Percentiles rank a stretch among this genome's conserved stretches.
These are phyloP conservation scores for Sprattus sprattus DNA, from an alignment of 2,113 vertebrate genomes.

Conservation along the genomic window DNA sequence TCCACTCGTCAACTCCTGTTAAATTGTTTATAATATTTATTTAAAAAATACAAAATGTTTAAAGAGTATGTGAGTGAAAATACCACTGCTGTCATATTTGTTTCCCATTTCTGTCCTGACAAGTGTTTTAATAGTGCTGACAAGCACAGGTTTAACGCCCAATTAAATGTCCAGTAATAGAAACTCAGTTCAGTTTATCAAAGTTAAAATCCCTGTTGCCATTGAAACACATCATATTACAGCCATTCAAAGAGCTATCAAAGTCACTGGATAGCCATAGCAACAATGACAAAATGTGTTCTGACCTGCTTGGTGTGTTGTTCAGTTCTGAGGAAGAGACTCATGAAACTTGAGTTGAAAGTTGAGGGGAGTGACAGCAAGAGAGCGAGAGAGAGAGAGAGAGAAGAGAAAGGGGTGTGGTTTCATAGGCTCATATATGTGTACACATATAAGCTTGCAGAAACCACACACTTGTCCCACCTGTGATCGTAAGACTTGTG, in stretches of 20 bases:
- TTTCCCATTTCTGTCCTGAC: neutral
- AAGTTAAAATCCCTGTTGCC: slow-evolving; percentile 38
- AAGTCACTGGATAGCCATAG: slow-evolving; percentile 29
- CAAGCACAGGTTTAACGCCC: slow-evolving; percentile 26
- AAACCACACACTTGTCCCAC: neutral
- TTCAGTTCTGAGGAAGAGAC: slow-evolving; percentile 64
- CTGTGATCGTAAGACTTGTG: slow-evolving; percentile 47
- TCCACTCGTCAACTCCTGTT: neutral
- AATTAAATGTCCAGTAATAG: slow-evolving; percentile 26
- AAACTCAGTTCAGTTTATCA: neutral
- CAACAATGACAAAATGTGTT: slow-evolving; percentile 53
- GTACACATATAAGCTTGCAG: neutral
- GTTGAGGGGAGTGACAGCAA: slow-evolving; percentile 46
- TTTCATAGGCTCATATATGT: neutral
- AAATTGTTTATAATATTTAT: neutral
- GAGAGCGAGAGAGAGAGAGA: slow-evolving; percentile 25
- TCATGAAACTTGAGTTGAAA: slow-evolving; percentile 63
- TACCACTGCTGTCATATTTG: neutral
- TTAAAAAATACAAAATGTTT: neutral
- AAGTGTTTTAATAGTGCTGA: neutral
- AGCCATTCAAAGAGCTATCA: slow-evolving; percentile 36
- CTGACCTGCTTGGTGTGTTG: slow-evolving; percentile 74
- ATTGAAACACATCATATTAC: slow-evolving; percentile 54
- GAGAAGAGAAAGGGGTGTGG: slow-evolving; percentile 23
- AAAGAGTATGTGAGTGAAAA: neutral